phyloP scores from a whole-genome alignment of 2,888 invertebrate genomes.

The Troglohyphantes excavatus region DNA sequence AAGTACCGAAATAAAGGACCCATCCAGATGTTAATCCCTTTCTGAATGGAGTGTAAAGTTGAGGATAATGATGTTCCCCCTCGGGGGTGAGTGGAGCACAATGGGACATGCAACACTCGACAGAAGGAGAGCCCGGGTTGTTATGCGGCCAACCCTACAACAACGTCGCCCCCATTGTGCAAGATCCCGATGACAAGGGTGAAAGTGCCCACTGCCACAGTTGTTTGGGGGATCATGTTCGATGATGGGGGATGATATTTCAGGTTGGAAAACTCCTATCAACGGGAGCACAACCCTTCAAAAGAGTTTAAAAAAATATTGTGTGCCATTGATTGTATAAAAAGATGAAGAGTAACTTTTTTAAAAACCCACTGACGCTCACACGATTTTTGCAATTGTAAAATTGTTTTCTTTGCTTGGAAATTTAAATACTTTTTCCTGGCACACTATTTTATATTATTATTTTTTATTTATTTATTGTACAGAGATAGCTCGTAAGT shows the following conservation, averaged over 20 bases:
- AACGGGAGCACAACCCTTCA: background rate
- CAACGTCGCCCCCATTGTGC: conserved; percentile 32
- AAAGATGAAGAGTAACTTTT: too few relatives aligned
- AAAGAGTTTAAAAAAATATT: background rate
- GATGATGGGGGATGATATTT: conserved; percentile 35
- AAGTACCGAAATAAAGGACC: conserved; percentile 37
- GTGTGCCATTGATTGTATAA: too few relatives aligned
- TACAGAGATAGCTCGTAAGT: too few relatives aligned
- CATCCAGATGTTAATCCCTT: conserved; percentile 72
- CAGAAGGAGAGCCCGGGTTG: conserved; percentile 70
- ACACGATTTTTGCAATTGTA: too few relatives aligned
- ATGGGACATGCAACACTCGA: conserved; percentile 49
- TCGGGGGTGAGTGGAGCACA: conserved; percentile 26
- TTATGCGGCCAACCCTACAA: conserved; percentile 76
- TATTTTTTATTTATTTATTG: too few relatives aligned
- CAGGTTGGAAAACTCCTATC: conserved; percentile 28
- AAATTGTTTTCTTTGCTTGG: too few relatives aligned
- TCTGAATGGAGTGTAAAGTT: conserved; percentile 66
- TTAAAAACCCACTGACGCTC: too few relatives aligned
- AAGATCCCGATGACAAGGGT: conserved; percentile 34
- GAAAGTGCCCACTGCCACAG: conserved; percentile 27
- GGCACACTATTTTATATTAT: too few relatives aligned
- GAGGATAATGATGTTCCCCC: conserved; percentile 11
- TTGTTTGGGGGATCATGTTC: conserved; percentile 48
- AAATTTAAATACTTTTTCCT: too few relatives aligned